These are phyloP conservation scores for Rhynchonycteris naso DNA, from an alignment of 2,797 vertebrate species.

Conservation along the genomic window DNA sequence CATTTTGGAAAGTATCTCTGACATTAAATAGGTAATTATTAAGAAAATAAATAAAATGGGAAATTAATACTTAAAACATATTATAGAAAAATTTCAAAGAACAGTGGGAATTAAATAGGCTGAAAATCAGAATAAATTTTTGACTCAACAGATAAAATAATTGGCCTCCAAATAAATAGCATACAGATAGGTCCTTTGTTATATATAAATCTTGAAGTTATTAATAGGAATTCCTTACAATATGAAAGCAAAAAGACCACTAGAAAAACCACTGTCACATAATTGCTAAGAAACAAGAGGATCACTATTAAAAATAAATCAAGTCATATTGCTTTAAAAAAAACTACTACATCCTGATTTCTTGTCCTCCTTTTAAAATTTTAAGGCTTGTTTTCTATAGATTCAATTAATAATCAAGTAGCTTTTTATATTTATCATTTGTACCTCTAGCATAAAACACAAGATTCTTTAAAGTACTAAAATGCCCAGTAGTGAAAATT, in stretches of 20 bases:
- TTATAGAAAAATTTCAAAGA: background rate
- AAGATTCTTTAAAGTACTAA: background rate
- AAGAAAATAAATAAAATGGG: background rate
- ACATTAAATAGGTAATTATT: background rate
- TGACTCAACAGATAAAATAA: background rate
- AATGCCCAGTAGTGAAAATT: background rate
- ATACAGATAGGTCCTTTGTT: background rate
- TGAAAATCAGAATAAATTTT: background rate
- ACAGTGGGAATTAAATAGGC: background rate
- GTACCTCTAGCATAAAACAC: background rate
- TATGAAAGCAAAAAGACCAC: background rate
- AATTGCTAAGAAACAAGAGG: background rate
- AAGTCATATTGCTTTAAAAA: background rate
- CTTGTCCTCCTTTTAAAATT: background rate
- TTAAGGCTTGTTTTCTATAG: background rate
- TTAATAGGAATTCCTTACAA: background rate
- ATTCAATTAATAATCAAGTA: background rate
- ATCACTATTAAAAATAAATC: background rate
- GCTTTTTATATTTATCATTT: background rate
- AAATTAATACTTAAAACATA: background rate
- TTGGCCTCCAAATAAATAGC: background rate
- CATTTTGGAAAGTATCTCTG: background rate
- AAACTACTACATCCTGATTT: background rate
- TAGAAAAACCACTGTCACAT: background rate
- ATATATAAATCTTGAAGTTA: background rate